phyloP scores from a whole-genome alignment of 2,113 vertebrate genomes.

The Narcine bancroftii region DNA sequence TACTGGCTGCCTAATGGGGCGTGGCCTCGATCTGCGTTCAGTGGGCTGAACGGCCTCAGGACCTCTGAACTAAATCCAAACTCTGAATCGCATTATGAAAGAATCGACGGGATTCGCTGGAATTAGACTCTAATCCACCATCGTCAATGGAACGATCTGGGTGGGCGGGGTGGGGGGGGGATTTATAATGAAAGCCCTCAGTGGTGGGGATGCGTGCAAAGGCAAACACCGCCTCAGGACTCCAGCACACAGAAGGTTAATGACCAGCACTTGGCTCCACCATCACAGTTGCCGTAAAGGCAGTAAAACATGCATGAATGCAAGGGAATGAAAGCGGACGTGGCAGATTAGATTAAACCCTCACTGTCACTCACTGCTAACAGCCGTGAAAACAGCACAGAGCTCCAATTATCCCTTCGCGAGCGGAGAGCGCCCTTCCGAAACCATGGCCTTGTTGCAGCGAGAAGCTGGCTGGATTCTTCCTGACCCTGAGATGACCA shows the following conservation, averaged over 20 bases:
- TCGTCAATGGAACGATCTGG: no score
- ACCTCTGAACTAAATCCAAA: background rate
- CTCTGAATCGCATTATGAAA: background rate
- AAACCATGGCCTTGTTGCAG: background rate
- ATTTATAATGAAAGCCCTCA: no score
- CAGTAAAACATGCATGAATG: background rate
- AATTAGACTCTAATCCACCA: no score
- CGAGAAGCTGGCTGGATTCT: background rate
- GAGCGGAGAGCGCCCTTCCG: background rate
- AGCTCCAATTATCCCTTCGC: background rate
- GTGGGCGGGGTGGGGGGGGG: no score
- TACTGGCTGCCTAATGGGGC: background rate
- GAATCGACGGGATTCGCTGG: background rate
- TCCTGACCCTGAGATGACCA: background rate
- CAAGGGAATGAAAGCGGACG: background rate
- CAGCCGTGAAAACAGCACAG: background rate
- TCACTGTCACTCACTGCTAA: background rate
- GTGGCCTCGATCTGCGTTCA: background rate
- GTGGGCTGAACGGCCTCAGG: background rate
- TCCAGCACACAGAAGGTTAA: background rate
- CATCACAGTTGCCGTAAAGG: background rate
- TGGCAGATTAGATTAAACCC: conserved; percentile 1
- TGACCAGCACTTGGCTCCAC: background rate
- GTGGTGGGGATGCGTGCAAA: background rate
- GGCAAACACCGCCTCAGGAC: background rate